Evolutionary conservation across 2,888 invertebrate genomes (phyloP).

Genomic region (Rhogogaster chlorosoma): DNA sequence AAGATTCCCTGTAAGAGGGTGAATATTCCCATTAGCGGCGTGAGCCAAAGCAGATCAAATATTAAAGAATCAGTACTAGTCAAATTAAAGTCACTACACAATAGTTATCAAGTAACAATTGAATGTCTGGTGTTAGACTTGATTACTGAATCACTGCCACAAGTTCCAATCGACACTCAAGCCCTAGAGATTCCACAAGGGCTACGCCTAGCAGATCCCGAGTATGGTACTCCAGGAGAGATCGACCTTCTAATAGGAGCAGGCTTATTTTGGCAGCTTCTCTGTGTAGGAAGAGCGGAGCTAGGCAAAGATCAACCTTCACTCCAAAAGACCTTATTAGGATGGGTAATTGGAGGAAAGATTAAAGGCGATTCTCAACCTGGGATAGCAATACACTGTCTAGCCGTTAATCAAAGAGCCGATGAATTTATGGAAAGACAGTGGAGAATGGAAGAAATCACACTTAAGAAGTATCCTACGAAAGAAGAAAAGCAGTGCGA

Average conservation of each 20-base stretch:
- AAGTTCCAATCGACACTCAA: not conserved
- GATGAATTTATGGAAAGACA: conserved; percentile 53
- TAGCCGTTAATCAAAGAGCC: not conserved
- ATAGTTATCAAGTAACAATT: conserved; percentile 22
- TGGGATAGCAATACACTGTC: not conserved
- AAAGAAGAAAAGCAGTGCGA: conserved; percentile 57
- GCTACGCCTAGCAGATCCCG: not conserved
- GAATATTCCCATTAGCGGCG: conserved; percentile 47
- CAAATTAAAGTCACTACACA: conserved; percentile 37
- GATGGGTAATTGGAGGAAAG: conserved; percentile 15
- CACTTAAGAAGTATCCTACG: not conserved
- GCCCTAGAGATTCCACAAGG: too few species aligned
- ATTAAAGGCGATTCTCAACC: not conserved
- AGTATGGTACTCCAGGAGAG: not conserved
- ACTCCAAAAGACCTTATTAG: too few species aligned
- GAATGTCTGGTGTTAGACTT: conserved; percentile 49
- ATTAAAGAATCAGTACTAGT: conserved; percentile 5
- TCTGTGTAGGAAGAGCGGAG: not conserved
- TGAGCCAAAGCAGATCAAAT: conserved; percentile 50
- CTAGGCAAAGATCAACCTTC: not conserved
- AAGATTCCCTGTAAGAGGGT: conserved; percentile 37
- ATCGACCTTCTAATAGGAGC: not conserved
- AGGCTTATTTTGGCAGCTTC: not conserved
- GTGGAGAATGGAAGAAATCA: conserved; percentile 56
- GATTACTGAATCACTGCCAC: conserved; percentile 50